Conservation (phyloP, 1,140 invertebrate species). For the Spodoptera frugiperda region DNA sequence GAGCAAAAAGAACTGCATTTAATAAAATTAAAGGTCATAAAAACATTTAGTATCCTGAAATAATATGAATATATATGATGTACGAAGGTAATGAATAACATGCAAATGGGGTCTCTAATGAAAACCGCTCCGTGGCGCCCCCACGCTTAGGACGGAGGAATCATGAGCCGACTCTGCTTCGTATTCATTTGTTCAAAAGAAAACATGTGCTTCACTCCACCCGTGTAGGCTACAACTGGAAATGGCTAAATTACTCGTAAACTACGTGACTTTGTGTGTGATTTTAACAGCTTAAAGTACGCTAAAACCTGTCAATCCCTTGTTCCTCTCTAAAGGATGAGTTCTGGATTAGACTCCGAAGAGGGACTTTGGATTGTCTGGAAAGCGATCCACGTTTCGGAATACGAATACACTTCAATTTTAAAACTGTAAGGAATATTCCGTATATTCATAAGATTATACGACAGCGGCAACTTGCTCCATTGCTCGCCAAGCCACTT, state of each 20-base stretch:
- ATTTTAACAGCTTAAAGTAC: too few relatives aligned
- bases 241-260: too few relatives aligned
- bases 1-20: not conserved
- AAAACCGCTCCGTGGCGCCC: constrained; percentile 53
- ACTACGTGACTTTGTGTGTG: too few relatives aligned
- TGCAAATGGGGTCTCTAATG: constrained; percentile 63
- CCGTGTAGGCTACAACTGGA: too few relatives aligned
- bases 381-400: not conserved
- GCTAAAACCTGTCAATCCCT: too few relatives aligned
- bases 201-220: not conserved
- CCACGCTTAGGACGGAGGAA: constrained; percentile 38
- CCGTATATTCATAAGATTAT: not conserved
- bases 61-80: constrained; percentile 56
- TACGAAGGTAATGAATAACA: constrained; percentile 61
- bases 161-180: constrained; percentile 49
- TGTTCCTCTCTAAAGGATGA: too few relatives aligned
- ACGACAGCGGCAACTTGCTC: not conserved
- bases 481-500: not conserved
- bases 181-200: constrained; percentile 56
- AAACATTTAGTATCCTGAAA: constrained; percentile 54
- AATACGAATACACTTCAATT: not conserved
- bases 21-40: constrained; percentile 25
- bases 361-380: not conserved
- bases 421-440: not conserved
- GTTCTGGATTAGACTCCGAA: too few relatives aligned